Base-by-base conservation (phyloP, 2,888 invertebrate species). In the Leptinotarsa juncta region DNA sequence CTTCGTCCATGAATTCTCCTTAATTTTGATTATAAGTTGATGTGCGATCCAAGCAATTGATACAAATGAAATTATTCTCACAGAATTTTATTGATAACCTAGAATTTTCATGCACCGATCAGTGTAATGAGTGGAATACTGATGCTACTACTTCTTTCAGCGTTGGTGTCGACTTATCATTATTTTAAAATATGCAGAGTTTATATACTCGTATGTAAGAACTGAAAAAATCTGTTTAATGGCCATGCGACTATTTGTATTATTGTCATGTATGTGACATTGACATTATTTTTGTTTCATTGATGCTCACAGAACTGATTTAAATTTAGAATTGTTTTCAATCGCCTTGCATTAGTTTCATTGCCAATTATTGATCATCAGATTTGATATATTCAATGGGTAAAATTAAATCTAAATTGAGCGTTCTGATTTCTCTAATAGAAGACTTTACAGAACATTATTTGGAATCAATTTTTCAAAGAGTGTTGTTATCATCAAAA, bases 271-370 rank as follows among this genome's bases (percentile, higher is more conserved):
- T 70, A 20, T 57, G 42, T 74, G 76, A 70, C 74, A 76, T 71
- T 76, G 76, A 76, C 73, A 76, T 67, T 71, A 76, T 70, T 76
- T 74, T 68, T 57, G 57, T 69, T 60, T 65, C 76, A 76, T 76
- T 76, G 76, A 68, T 66, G 68, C 68, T 70, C 68, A 67, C 32
- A 65, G 66, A 72, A 50, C n/a, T 71, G 66, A 76, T 60, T 71
- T 60, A 66, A 67, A 68, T 72, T 55, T 32, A 32, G 69, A 57
- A 57, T 57, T 42, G 57, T 48, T 69, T 32, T 32, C 14, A 4
- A 60, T 48, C 48, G 57, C 69, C 15, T 18, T 49, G 49, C 57
- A 23, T 60, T 51, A 67, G 51, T 51, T 53, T 26, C 67, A 67
- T 67, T 53, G 67, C 67, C 53, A 23, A 67, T 51, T 10, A 26